These are phyloP conservation scores for Prionace glauca DNA, from an alignment of 2,797 vertebrate genomes.

Conservation along the genomic window DNA sequence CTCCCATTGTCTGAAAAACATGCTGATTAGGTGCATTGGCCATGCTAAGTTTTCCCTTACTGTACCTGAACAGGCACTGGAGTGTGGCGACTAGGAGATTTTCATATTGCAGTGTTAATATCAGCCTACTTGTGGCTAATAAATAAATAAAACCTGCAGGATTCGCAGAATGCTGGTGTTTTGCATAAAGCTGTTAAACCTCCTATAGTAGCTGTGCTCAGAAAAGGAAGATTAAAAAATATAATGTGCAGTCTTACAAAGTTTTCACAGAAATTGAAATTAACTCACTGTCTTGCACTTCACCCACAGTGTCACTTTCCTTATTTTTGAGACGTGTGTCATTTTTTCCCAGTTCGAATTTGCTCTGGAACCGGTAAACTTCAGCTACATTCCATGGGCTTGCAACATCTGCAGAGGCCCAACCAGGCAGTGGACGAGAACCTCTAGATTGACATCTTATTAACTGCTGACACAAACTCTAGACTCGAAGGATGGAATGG, in stretches of 20 bases:
- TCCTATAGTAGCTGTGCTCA: neutral
- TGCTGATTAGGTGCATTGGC: too few species aligned
- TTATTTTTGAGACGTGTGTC: neutral
- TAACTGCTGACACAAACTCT: too few species aligned
- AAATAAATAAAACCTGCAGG: neutral
- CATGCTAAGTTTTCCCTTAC: too few species aligned
- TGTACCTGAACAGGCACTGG: too few species aligned
- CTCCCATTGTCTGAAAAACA: too few species aligned
- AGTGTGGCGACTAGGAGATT: too few species aligned
- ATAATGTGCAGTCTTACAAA: neutral
- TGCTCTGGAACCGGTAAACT: neutral
- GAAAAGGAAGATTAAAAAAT: neutral
- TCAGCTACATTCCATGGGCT: neutral
- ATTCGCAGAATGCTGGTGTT: neutral
- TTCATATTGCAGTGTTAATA: too few species aligned
- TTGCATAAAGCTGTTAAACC: neutral
- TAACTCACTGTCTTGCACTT: neutral
- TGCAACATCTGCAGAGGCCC: neutral
- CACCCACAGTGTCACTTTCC: neutral
- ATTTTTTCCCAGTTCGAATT: neutral
- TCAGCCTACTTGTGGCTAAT: too few species aligned
- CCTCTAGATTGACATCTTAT: neutral
- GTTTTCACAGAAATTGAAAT: neutral
- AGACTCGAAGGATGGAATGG: neutral
- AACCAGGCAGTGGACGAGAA: neutral